A percentile compares a stretch with the other conserved stretches of the same genome.
phyloP scores from a whole-genome alignment of 2,888 invertebrate species.

The Aphidius colemani region DNA sequence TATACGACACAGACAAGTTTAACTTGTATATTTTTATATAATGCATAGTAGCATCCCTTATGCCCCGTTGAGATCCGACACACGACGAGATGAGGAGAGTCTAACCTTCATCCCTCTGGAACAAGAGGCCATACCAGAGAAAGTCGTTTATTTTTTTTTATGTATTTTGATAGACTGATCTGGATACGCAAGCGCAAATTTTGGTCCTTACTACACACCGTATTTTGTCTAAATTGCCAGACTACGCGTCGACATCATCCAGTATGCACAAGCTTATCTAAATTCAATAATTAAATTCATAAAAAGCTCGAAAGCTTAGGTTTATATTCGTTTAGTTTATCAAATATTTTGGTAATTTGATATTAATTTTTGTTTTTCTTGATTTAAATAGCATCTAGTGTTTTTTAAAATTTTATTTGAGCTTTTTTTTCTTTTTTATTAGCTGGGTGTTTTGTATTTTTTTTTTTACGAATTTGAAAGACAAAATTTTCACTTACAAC shows the following conservation, averaged over 20 bases:
- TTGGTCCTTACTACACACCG: conserved; percentile 37
- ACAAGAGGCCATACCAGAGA: background rate
- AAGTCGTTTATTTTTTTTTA: no score
- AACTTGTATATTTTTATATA: background rate
- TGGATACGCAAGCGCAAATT: conserved; percentile 49
- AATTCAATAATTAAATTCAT: conserved; percentile 1
- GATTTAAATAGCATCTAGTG: no score
- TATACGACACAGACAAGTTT: conserved; percentile 13
- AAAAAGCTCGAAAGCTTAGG: background rate
- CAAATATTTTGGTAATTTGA: conserved; percentile 11
- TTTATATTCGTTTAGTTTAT: background rate
- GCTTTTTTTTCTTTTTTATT: background rate
- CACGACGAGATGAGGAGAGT: conserved; percentile 2
- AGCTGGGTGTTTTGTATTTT: background rate
- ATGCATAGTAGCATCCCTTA: no score
- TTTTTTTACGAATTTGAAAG: no score
- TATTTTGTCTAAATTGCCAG: conserved; percentile 33
- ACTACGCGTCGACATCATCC: conserved; percentile 36
- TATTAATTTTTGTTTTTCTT: no score
- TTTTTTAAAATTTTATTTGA: background rate
- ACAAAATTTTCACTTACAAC: no score
- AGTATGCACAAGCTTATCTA: conserved; percentile 23
- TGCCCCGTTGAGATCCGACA: background rate
- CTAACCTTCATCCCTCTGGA: conserved; percentile 17
- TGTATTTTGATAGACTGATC: background rate